These are phyloP conservation scores for Tetheella fluctuosa DNA, from an alignment of 2,888 invertebrate species.

Conservation along the genomic window DNA sequence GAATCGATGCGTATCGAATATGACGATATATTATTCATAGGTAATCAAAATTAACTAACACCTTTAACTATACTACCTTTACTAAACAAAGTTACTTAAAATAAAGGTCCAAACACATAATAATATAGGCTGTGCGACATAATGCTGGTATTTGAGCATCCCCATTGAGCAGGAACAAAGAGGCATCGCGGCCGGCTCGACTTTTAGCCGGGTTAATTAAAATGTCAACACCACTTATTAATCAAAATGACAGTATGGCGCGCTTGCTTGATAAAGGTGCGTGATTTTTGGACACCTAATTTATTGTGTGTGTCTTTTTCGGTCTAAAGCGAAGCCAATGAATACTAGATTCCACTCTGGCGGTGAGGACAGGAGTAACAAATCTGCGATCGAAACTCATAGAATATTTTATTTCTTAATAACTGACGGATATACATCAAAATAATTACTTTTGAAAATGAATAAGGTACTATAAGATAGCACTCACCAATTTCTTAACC, in stretches of 20 bases:
- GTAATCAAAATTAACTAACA: too few species aligned
- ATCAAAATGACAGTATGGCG: constrained; percentile 60
- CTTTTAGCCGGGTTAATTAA: constrained; percentile 80
- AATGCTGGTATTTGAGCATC: constrained; percentile 54
- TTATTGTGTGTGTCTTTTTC: background rate
- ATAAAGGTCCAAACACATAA: constrained; percentile 37
- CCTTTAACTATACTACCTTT: too few species aligned
- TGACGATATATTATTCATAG: too few species aligned
- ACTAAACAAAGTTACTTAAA: constrained; percentile 9
- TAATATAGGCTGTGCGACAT: constrained; percentile 20
- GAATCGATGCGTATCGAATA: too few species aligned
- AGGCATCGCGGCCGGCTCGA: constrained; percentile 53
- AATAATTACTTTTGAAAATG: background rate
- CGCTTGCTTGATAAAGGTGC: constrained; percentile 40
- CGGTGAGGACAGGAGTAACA: too few species aligned
- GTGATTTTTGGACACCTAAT: constrained; percentile 26
- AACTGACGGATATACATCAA: background rate
- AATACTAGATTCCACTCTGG: too few species aligned
- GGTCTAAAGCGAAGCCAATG: background rate
- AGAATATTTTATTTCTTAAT: too few species aligned
- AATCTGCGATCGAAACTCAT: too few species aligned
- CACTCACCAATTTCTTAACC: background rate
- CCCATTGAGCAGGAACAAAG: constrained; percentile 68
- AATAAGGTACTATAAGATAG: background rate
- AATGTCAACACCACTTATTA: constrained; percentile 81